A percentile compares a stretch with the other conserved stretches of the same genome.
Conservation (phyloP, 2,113 vertebrate species). For the Ochotona princeps region DNA sequence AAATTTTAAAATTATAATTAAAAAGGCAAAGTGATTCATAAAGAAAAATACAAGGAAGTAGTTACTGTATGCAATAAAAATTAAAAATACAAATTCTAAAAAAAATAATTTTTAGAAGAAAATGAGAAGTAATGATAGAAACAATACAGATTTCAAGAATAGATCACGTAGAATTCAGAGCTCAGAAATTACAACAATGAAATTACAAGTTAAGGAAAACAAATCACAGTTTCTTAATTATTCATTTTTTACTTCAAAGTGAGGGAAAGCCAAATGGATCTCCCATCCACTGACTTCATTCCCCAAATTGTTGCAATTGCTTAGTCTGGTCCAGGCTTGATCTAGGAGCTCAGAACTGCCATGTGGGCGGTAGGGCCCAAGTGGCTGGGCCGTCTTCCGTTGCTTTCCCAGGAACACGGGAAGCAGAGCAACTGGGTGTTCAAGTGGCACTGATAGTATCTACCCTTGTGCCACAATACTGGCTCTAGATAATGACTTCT, state of each 20-base stretch:
- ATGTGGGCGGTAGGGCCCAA: too few species aligned
- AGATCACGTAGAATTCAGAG: conserved; percentile 1
- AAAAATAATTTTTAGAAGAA: conserved; percentile 18
- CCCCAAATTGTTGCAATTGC: too few species aligned
- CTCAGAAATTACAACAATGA: conserved; percentile 35
- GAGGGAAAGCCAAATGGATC: too few species aligned
- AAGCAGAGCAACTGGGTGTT: too few species aligned
- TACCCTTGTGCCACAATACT: too few species aligned
- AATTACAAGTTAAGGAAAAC: not conserved
- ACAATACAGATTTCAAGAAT: not conserved
- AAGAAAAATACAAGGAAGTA: not conserved
- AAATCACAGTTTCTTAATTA: not conserved
- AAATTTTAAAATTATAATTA: not conserved
- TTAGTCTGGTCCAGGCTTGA: too few species aligned
- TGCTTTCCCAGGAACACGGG: too few species aligned
- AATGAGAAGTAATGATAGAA: not conserved
- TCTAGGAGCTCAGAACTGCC: too few species aligned
- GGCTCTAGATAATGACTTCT: not conserved
- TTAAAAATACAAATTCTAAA: not conserved
- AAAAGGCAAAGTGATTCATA: not conserved
- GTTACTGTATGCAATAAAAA: not conserved
- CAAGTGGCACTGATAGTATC: too few species aligned
- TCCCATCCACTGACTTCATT: too few species aligned
- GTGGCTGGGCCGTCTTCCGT: too few species aligned
- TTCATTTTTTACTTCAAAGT: too few species aligned